phyloP scores from a whole-genome alignment of 2,888 invertebrate genomes.

The Rhingia rostrata region DNA sequence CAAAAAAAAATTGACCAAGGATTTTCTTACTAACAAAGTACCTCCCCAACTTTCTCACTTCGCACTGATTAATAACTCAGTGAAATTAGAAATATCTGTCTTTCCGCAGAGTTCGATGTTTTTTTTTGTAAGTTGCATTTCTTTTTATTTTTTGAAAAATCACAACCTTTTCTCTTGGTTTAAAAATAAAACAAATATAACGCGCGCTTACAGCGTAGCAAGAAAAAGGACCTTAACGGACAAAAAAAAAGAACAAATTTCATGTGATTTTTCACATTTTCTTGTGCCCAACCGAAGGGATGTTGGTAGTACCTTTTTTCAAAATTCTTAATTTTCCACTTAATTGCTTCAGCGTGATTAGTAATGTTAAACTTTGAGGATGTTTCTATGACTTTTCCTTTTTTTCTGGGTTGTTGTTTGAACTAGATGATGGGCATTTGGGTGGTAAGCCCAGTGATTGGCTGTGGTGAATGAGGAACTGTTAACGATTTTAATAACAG shows the following conservation, averaged over 20 bases:
- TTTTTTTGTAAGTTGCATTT: constrained; percentile 28
- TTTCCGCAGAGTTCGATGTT: constrained; percentile 69
- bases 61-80: constrained; percentile 73
- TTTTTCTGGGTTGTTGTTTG: constrained; percentile 26
- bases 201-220: constrained; percentile 23
- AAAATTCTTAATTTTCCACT: constrained; percentile 75
- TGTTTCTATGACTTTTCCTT: constrained; percentile 70
- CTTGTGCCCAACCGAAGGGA: constrained; percentile 58
- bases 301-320: constrained; percentile 57
- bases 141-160: constrained; percentile 67
- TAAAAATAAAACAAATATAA: constrained; percentile 11
- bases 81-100: constrained; percentile 74
- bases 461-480: constrained; percentile 32
- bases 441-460: constrained; percentile 1
- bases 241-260: constrained; percentile 64
- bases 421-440: background rate
- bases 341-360: constrained; percentile 75
- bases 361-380: constrained; percentile 73
- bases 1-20: constrained; percentile 30
- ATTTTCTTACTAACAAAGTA: constrained; percentile 53
- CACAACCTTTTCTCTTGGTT: constrained; percentile 67
- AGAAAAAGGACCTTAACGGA: constrained; percentile 17
- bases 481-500: constrained; percentile 72
- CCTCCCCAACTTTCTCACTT: constrained; percentile 46
- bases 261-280: constrained; percentile 73